Percentiles rank a stretch among this genome's conserved stretches.
Evolutionary conservation across 1,140 invertebrate species (phyloP).

Genomic region (Hesperophylax magnus): DNA sequence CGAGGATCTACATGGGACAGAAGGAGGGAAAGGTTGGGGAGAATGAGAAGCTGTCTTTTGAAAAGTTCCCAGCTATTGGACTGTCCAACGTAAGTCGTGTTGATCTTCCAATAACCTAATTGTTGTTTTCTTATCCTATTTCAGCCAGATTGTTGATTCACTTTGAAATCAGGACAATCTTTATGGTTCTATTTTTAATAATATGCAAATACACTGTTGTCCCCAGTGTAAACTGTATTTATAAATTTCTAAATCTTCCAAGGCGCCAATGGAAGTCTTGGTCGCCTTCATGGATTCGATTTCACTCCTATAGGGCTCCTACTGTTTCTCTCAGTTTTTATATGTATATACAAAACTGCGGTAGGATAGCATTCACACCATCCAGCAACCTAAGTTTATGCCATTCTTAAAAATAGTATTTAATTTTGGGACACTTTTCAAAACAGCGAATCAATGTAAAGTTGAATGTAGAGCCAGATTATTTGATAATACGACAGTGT

Average conservation of each 20-base stretch:
- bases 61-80: constrained; percentile 82
- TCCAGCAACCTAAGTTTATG: not conserved
- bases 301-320: too few species aligned
- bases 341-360: not conserved
- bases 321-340: not conserved
- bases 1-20: constrained; percentile 79
- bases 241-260: too few species aligned
- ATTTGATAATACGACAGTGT: too few species aligned
- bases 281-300: too few species aligned
- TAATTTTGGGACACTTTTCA: too few species aligned
- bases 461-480: too few species aligned
- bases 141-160: not conserved
- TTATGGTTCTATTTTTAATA: not conserved
- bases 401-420: too few species aligned
- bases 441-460: too few species aligned
- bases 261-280: too few species aligned
- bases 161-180: not conserved
- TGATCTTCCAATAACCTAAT: not conserved
- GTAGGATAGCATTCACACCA: not conserved
- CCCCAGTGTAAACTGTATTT: not conserved
- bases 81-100: constrained; percentile 76
- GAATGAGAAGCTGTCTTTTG: constrained; percentile 79
- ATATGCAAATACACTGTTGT: not conserved
- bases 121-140: too few species aligned
- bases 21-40: constrained; percentile 74